Conservation (phyloP, 1,140 invertebrate genomes). For the Ceratina japonica region DNA sequence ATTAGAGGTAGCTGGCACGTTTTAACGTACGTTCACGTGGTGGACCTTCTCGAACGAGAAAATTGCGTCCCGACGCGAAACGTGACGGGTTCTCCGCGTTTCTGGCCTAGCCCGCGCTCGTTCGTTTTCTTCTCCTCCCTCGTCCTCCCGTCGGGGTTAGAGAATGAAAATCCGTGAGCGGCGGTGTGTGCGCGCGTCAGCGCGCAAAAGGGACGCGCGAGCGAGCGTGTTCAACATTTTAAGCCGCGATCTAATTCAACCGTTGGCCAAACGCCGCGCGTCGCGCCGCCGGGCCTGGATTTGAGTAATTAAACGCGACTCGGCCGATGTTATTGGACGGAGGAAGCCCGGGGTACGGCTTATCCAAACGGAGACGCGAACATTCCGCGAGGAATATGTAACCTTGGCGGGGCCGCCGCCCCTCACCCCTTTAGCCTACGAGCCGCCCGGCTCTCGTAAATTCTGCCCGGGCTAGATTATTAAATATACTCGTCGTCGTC, state of each 20-base stretch:
- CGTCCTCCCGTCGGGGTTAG: neutral
- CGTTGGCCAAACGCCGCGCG: neutral
- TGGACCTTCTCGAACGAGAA: slow-evolving; percentile 7
- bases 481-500: slow-evolving; percentile 30
- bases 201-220: slow-evolving; percentile 34
- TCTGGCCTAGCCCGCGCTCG: no score
- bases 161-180: slow-evolving; percentile 52
- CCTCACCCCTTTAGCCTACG: neutral
- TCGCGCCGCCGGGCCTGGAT: neutral
- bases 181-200: slow-evolving; percentile 7
- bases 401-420: neutral
- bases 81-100: slow-evolving; percentile 13
- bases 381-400: slow-evolving; percentile 12
- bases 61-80: slow-evolving; percentile 19
- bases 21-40: slow-evolving; percentile 4
- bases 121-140: neutral
- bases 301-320: slow-evolving; percentile 31
- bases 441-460: slow-evolving; percentile 20
- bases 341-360: neutral
- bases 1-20: slow-evolving; percentile 24
- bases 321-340: slow-evolving; percentile 19
- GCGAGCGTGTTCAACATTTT: slow-evolving; percentile 12
- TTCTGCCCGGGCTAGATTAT: slow-evolving; percentile 27
- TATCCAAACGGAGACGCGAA: slow-evolving; percentile 23
- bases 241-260: slow-evolving; percentile 12